phyloP scores from a whole-genome alignment of 2,888 invertebrate genomes.

The Mesochorus sp. region DNA sequence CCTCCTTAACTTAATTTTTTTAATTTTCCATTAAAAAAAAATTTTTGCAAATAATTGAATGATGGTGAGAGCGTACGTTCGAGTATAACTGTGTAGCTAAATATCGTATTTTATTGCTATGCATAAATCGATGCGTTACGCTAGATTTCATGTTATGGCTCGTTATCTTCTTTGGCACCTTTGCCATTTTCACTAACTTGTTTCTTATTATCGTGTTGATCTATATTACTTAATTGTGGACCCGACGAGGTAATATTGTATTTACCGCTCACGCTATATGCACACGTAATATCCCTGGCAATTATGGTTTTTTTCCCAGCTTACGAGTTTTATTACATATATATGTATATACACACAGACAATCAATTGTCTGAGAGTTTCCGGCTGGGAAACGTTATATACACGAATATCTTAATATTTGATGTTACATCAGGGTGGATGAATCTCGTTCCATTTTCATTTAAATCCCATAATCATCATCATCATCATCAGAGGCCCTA shows the following conservation, averaged over 20 bases:
- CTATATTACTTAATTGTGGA: constrained; percentile 8
- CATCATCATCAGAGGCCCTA: not conserved
- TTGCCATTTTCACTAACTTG: not conserved
- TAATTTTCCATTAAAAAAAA: too few species aligned
- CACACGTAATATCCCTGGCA: not conserved
- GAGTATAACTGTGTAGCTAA: too few species aligned
- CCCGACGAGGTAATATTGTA: not conserved
- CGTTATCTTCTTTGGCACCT: constrained; percentile 31
- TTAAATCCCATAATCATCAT: constrained; percentile 5
- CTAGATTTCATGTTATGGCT: constrained; percentile 4
- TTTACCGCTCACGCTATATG: not conserved
- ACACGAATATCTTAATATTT: not conserved
- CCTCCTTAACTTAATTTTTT: too few species aligned
- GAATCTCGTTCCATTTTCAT: constrained; percentile 29
- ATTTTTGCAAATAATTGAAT: too few species aligned
- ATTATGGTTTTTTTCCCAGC: constrained; percentile 4
- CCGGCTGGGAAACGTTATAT: not conserved
- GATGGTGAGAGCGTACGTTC: too few species aligned
- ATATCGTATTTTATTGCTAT: too few species aligned
- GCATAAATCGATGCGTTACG: not conserved
- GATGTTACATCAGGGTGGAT: not conserved
- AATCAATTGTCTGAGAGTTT: constrained; percentile 3
- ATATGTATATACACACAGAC: not conserved
- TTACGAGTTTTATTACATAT: not conserved
- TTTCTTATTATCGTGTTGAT: not conserved